Percentiles rank a stretch among this genome's conserved stretches.
phyloP scores from a whole-genome alignment of 2,797 vertebrate species.

The Molossus molossus region DNA sequence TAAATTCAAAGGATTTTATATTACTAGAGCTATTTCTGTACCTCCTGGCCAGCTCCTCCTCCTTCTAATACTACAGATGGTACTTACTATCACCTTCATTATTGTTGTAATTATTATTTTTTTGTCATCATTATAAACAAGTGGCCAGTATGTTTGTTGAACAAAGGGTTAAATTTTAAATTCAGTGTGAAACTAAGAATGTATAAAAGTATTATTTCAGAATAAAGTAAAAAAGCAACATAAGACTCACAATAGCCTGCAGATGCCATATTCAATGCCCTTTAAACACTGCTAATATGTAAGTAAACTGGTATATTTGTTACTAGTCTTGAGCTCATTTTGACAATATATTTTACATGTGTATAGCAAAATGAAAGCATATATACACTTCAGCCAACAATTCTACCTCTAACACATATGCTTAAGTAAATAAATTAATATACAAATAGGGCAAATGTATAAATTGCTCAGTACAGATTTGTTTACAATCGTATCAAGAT shows the following conservation, averaged over 20 bases:
- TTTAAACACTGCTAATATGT: background rate
- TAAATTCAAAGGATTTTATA: background rate
- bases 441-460: background rate
- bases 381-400: background rate
- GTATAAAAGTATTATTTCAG: conserved; percentile 16
- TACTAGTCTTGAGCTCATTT: background rate
- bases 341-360: background rate
- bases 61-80: background rate
- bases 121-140: background rate
- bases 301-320: background rate
- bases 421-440: background rate
- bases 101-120: background rate
- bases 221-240: background rate
- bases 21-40: background rate
- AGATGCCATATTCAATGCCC: background rate
- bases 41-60: background rate
- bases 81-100: background rate
- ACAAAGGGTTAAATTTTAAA: background rate
- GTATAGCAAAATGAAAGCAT: background rate
- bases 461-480: background rate
- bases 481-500: background rate
- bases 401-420: background rate
- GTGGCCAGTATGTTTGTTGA: background rate
- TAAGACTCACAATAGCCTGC: background rate
- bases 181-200: background rate